Evolutionary conservation across 1,140 invertebrate species (phyloP), one percentile per base, ranked within the genome.

Genomic region (Agraylea sexmaculata): DNA sequence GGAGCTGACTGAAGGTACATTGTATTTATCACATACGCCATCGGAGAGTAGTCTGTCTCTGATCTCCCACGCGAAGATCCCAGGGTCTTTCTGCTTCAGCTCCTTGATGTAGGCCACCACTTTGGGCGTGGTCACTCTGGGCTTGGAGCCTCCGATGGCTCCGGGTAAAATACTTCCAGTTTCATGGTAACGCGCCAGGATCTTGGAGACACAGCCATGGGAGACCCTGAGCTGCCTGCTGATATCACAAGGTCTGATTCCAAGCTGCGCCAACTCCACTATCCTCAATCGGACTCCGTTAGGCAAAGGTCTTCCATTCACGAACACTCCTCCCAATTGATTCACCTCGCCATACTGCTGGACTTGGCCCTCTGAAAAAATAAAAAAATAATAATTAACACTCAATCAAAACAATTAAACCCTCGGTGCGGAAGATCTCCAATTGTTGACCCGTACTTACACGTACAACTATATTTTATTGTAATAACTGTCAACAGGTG

Each of bases 191-290:
- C 86, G 70, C 4, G 87, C 84, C 28, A 92, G 66, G 52, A 97
- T 97, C 67, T 96, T 96, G 46, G 85, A 90, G 1, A 96, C 91
- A 65, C 91, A 96, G 21, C 92, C 92, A 64, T 96, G 91, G 18
- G 86, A 91, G 3, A 96, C 90, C 2, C 89, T 73, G 28, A 96
- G 68, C 60, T 94, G 88, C 22, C 92, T 69, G 12, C 83, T 89
- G 39, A 96, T 96, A 64, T 95, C 91, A 60, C 92, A 95, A 1
- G 91, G 91, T 47, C 88, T 66, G 34, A 93, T 90, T 15, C 91
- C 90, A 4, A 90, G 63, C 47, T 92, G 87, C 2, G 90, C 88
- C 37, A 96, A 64, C 59, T 95, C 89, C 8, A 95, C 88, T 45
- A 95, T 95, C n/a, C 85, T 42, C 42, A 83, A 60, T 17, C 85